Base-by-base conservation (phyloP, 2,888 invertebrate genomes). In the Thelaira solivaga region DNA sequence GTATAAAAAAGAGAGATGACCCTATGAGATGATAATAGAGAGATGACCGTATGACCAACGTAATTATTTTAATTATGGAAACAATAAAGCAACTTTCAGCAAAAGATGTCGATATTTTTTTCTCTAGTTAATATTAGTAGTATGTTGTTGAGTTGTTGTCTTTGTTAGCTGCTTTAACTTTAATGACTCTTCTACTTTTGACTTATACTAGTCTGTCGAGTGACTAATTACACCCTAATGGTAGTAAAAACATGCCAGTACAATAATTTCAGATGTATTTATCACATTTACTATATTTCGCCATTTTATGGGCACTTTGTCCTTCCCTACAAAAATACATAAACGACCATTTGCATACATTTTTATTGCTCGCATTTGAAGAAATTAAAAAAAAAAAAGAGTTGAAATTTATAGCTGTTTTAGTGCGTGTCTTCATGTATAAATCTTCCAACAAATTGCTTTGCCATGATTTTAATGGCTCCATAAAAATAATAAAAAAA, bases 391-490 rank as follows among this genome's bases (percentile, higher is more conserved):
- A 13, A 57, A 7, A 24, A 18, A 77, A 78, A 78, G 74, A 74
- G 71, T 72, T 69, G 39, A 79, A 82, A 80, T 82, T 80, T 81
- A 81, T 82, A 47, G 78, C 59, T 55, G 65, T 59, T 82, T 78
- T 76, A 82, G 80, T 81, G 82, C 80, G 80, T 82, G 81, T 74
- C 62, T 64, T 74, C 51, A 45, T 62, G 61, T 69, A 81, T 82
- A 82, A 82, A 82, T 82, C 82, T 82, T 76, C n/a, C 36, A 76
- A 80, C 82, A 81, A 81, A 82, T 82, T 81, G 71, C 81, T 71
- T 77, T 76, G 53, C 72, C 62, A 71, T 71, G 79, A 76, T 79
- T 81, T 81, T 80, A 81, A 81, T 81, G 81, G 74, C 68, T 59
- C 59, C 80, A 78, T 78, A 77, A 78, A 57, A 68, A 65, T 62